Evolutionary conservation across 2,113 vertebrate species (phyloP).

Genomic region (Todiramphus saurophagus): DNA sequence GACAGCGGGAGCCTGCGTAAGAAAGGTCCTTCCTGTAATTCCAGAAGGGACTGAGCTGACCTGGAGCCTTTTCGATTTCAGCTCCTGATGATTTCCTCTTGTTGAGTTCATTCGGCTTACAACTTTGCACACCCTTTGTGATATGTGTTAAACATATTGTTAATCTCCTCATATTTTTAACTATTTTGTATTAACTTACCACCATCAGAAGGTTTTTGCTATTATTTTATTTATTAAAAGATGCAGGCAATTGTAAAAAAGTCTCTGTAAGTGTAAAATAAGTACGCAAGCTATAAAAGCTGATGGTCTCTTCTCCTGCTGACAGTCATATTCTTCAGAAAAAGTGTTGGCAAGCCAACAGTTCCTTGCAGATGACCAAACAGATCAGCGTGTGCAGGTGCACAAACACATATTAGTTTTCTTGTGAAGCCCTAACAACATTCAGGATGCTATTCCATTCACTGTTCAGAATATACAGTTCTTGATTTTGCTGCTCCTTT

Average conservation of each 20-base stretch:
- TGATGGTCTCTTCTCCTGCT: background rate
- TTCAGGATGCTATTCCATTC: background rate
- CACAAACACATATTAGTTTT: background rate
- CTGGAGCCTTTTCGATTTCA: background rate
- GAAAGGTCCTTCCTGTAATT: background rate
- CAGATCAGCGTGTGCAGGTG: background rate
- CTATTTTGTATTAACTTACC: background rate
- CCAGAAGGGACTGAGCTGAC: background rate
- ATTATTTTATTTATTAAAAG: background rate
- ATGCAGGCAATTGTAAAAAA: background rate
- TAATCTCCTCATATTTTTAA: background rate
- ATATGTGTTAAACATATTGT: accelerated
- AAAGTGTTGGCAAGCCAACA: background rate
- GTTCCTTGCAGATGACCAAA: background rate
- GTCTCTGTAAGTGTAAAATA: background rate
- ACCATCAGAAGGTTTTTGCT: background rate
- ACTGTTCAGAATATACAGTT: background rate
- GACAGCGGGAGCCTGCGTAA: accelerated
- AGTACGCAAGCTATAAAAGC: background rate
- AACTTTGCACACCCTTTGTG: background rate
- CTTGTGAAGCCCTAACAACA: background rate
- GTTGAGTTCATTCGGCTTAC: background rate
- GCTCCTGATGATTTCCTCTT: background rate
- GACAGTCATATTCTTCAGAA: background rate
- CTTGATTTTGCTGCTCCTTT: background rate